phyloP scores from a whole-genome alignment of 2,113 vertebrate species.

The Ardeotis arabs region DNA sequence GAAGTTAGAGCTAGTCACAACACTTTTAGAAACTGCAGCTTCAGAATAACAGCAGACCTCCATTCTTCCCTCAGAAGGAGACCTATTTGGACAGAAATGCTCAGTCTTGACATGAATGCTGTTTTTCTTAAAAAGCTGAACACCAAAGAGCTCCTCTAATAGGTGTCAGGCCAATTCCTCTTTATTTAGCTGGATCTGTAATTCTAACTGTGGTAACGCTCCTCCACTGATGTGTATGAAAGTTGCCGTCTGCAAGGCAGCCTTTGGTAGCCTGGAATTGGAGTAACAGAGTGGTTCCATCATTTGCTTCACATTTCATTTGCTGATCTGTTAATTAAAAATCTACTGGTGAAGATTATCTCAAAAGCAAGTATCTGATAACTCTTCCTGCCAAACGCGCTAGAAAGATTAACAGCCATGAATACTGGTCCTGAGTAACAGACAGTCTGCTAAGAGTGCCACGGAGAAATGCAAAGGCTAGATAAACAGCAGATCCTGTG shows the following conservation, averaged over 20 bases:
- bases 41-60: background rate
- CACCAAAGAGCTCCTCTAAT: background rate
- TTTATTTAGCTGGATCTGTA: background rate
- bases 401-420: background rate
- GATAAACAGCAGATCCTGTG: background rate
- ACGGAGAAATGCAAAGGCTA: background rate
- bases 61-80: background rate
- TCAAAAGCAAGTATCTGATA: background rate
- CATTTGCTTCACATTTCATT: background rate
- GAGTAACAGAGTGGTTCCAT: background rate
- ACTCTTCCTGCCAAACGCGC: background rate
- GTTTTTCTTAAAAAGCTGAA: background rate
- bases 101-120: background rate
- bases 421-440: background rate
- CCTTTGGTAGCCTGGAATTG: background rate
- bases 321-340: background rate
- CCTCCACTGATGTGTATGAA: background rate
- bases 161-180: background rate
- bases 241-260: background rate
- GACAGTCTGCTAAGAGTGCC: background rate
- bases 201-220: background rate
- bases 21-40: background rate
- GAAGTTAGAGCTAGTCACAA: background rate
- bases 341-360: background rate
- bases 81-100: background rate